Evolutionary conservation across 2,113 vertebrate genomes (phyloP), one percentile per base, ranked within the genome.

Genomic region (Halcyon senegalensis): DNA sequence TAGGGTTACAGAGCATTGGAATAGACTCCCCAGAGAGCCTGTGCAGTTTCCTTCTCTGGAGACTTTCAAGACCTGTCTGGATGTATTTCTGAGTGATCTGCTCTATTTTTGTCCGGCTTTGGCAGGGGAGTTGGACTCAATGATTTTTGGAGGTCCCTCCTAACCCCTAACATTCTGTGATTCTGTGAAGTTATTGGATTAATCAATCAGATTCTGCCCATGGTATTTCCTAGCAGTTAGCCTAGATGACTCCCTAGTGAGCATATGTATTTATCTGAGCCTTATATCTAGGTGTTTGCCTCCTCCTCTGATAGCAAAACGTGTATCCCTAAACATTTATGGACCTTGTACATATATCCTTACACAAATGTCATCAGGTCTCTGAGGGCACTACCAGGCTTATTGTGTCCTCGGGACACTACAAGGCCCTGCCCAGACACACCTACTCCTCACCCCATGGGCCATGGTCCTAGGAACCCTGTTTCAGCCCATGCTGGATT

Each of bases 401-500:
- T 58, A 5, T 12, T 51, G 5, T 19, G 51, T 12, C 30, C 16
- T 39, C 5, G 84, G 18, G 20, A 14, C 4, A 27, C n/a, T 43
- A 17, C 5, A 13, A 74, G 13, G 13, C 16, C 30, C 27, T 51
- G 11, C 9, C 35, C 35, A 63, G 15, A 1, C 14, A 18, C 16
- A 41, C 9, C 13, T n/a, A 10, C 7, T 73, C 14, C 25, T 58
- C 19, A 66, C 10, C 7, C 3, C 17, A 30, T 13, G 1, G 7
- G 6, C 11, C 30, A 16, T 12, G 13, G 30, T 14, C 24, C 21
- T 55, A 90, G 30, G n/a, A 69, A 2, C 6, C 6, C 39, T 1
- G 1, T 46, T 79, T 75, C 35, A 81, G 30, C 17, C 16, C 28
- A 37, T 9, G 4, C 2, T 0, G 1, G 20, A 10, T 5, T 27